A percentile compares a stretch with the other conserved stretches of the same genome.
Conservation (phyloP, 2,888 invertebrate genomes). For the Plebejus melissa region DNA sequence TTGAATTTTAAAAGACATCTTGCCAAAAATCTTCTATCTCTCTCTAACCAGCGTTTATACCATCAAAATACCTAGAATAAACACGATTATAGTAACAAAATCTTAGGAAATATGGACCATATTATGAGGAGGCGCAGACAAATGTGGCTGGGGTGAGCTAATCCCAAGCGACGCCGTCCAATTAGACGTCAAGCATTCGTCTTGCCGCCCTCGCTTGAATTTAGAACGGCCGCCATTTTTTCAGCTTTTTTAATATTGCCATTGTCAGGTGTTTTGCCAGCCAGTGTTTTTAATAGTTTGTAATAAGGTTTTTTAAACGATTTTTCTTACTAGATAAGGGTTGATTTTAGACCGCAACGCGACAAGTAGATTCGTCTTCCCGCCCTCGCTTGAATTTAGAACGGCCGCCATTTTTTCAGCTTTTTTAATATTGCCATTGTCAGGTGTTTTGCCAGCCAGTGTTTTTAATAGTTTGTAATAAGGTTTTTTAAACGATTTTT, state of each 20-base stretch:
- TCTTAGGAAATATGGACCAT: constrained; percentile 36
- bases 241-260: constrained; percentile 10
- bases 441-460: neutral
- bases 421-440: neutral
- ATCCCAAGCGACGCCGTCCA: constrained; percentile 68
- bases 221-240: constrained; percentile 46
- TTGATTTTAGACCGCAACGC: too few relatives aligned
- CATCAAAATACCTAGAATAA: neutral
- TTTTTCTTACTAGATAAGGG: too few relatives aligned
- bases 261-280: constrained; percentile 1
- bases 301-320: too few relatives aligned
- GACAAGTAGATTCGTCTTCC: constrained; percentile 49
- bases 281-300: neutral
- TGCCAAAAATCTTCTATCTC: too few relatives aligned
- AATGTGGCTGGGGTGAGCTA: constrained; percentile 62
- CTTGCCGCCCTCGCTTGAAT: constrained; percentile 50
- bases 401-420: constrained; percentile 43
- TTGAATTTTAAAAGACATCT: too few relatives aligned
- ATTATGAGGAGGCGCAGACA: constrained; percentile 58
- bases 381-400: constrained; percentile 44
- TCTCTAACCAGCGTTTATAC: too few relatives aligned
- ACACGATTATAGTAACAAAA: constrained; percentile 20
- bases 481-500: too few relatives aligned
- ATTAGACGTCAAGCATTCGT: constrained; percentile 55
- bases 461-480: neutral